Base-by-base conservation (phyloP, 2,888 invertebrate genomes). In the Orthosia gothica region DNA sequence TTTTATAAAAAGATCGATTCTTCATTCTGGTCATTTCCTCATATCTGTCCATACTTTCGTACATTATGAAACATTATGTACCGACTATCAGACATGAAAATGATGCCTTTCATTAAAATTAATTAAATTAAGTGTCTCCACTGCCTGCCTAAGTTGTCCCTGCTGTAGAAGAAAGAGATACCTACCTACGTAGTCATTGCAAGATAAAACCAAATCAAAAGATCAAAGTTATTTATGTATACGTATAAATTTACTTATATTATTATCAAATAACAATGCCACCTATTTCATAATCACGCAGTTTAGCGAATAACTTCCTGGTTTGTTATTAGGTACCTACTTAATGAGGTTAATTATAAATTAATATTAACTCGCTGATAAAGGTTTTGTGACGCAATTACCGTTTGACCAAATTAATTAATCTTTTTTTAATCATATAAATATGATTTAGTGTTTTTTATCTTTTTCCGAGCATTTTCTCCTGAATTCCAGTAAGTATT, bases 181-280 rank as follows among this genome's bases (percentile, higher is more conserved):
- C 3, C 15, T 15, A n/a, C n/a, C n/a, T n/a, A 70, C 7, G 15
- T 16, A 50, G 16, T 4, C 61, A 58, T 18, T 23, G 18, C 20
- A 32, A 47, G 70, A 79, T 79, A 79, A 76, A 20, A 9, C 45
- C 12, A 20, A 62, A 70, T 52, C 61, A 64, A 82, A 64, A 82
- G 71, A 64, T 82, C 23, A 65, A 68, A 62, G 59, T 54, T 65
- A 82, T 55, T 47, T 57, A 70, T 52, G 54, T 23, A n/a, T 52
- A 69, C 5, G 26, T 52, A 40, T 15, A 5, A 45, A 45, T n/a
- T 7, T 26, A 40, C 52, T 13, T 69, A 20, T 26, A 47, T 55
- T 49, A 67, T 70, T 70, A 64, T 64, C 54, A 23, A 49, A 49
- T 54, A 23, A 45, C 54, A 59, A 63, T 57, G 59, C 67, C 45